A percentile compares a stretch with the other conserved stretches of the same genome.
phyloP scores from a whole-genome alignment of 2,888 invertebrate genomes.

The Perizoma flavofasciatum region DNA sequence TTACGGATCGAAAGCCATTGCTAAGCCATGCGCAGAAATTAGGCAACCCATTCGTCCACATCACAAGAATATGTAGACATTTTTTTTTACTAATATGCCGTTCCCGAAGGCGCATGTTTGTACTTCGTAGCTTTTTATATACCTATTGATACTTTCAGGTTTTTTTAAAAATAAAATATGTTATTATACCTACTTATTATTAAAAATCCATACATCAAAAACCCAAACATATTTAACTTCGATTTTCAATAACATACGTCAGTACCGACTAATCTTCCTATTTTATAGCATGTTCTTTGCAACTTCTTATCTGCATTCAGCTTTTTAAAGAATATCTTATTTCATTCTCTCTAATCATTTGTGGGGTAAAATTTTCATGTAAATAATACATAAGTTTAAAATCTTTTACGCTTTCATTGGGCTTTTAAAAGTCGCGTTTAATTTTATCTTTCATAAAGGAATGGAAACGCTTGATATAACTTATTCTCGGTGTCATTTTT shows the following conservation, averaged over 20 bases:
- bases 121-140: background rate
- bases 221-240: background rate
- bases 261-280: background rate
- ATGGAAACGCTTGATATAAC: no score
- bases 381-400: background rate
- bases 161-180: no score
- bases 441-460: no score
- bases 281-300: background rate
- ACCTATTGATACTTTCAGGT: constrained; percentile 1
- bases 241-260: background rate
- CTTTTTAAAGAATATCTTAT: background rate
- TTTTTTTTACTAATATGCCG: background rate
- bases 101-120: constrained; percentile 24
- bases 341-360: background rate
- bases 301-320: background rate
- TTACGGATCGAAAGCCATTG: background rate
- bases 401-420: background rate
- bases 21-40: constrained; percentile 9
- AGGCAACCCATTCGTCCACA: constrained; percentile 9
- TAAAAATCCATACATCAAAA: background rate
- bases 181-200: background rate
- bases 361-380: background rate
- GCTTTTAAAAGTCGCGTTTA: background rate
- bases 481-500: background rate
- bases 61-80: constrained; percentile 12